phyloP scores from a whole-genome alignment of 2,113 vertebrate species.

The Climacteris rufus region DNA sequence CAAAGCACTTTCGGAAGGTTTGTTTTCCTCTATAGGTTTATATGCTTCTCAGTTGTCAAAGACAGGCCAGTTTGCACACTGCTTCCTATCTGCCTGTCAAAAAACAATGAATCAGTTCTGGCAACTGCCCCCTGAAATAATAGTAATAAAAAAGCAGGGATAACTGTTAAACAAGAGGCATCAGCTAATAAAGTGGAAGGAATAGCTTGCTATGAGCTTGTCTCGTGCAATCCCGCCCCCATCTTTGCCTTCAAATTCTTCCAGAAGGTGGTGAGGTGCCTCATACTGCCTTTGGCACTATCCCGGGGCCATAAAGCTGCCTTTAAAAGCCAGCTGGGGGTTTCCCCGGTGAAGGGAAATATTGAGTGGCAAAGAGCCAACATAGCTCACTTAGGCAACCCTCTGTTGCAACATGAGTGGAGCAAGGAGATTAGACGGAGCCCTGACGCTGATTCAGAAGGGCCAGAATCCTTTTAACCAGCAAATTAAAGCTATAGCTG shows the following conservation, averaged over 20 bases:
- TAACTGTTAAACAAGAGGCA: not conserved
- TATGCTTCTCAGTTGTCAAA: not conserved
- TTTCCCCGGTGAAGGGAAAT: constrained; percentile 59
- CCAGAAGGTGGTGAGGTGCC: not conserved
- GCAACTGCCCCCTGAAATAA: not conserved
- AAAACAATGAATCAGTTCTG: not conserved
- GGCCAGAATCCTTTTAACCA: constrained; percentile 1
- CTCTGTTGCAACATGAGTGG: constrained; percentile 49
- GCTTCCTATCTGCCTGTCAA: not conserved
- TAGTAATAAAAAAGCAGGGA: not conserved
- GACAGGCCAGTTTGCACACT: not conserved
- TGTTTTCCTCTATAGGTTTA: not conserved
- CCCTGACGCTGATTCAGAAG: constrained; percentile 24
- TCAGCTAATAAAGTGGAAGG: not conserved
- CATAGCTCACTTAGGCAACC: constrained; percentile 47
- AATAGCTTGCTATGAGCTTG: not conserved
- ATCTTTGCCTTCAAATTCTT: constrained; percentile 2
- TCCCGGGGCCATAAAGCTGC: not conserved
- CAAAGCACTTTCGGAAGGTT: not conserved
- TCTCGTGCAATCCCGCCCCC: not conserved
- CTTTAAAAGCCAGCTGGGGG: constrained; percentile 42
- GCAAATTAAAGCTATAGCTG: constrained; percentile 25
- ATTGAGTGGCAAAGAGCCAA: constrained; percentile 59
- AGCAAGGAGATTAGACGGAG: constrained; percentile 47
- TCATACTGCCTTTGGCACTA: not conserved